Base-by-base conservation (phyloP, 2,113 vertebrate species). In the Prionailurus viverrinus region DNA sequence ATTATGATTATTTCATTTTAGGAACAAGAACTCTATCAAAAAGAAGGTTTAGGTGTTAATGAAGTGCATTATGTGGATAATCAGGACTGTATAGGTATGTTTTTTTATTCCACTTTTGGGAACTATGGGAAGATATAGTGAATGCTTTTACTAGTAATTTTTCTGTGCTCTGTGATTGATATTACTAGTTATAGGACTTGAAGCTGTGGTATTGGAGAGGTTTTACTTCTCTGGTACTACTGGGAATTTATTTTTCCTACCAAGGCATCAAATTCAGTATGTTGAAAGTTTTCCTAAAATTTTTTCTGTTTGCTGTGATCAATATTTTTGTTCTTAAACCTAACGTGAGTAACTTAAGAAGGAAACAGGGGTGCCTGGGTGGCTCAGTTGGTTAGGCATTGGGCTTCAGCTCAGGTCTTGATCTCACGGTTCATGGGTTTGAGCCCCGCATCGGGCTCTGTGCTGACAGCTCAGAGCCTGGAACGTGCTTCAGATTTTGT, bases 61-160 rank as follows among this genome's bases (percentile, higher is more conserved):
- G 99, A 99, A 99, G 99, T 99, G 4, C 99, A 99, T 97, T 99
- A 99, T 7, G 99, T 99, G 27, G 99, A 99, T 98, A 99, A 99
- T 97, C 99, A 99, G 98, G 99, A 99, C 98, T 99, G 99, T 94
- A 99, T 99, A 98, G 99, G 99, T 99, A 98, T 93, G 99, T 98
- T 27, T 51, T 84, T 78, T 93, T 15, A 41, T 48, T 94, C 6
- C 0, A 5, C 12, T 36, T 95, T 94, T 96, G 74, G 58, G 51
- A 83, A 87, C 14, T 80, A 25, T 12, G 33, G 73, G 66, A 89
- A 81, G 25, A 58, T 68, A 63, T 0, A 80, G n/a, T 66, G 45
- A 82, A 45, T 92, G 7, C 3, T 48, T 73, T 80, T 65, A 21
- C 15, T 86, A n/a, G 80, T 71, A 19, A 53, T 41, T 89, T 87